Conservation (phyloP, 1,140 invertebrate species). For the Odontomachus brunneus region DNA sequence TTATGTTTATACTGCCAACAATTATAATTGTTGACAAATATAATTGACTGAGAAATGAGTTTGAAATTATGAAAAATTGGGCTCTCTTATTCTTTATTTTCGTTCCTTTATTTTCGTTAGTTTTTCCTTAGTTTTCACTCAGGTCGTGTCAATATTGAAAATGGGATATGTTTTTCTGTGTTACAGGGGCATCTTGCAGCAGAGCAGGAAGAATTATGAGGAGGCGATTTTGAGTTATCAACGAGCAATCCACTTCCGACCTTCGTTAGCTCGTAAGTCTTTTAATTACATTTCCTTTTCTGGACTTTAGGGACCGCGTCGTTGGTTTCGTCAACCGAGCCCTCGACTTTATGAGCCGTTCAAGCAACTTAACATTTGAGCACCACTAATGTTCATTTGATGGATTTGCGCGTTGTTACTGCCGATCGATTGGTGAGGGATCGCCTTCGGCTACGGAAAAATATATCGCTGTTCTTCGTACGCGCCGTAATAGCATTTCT, state of each 20-base stretch:
- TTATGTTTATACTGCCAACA: too few species aligned
- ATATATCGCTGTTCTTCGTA: slow-evolving; percentile 12
- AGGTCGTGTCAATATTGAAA: neutral
- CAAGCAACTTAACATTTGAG: slow-evolving; percentile 47
- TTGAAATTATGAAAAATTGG: too few species aligned
- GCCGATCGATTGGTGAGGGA: slow-evolving; percentile 9
- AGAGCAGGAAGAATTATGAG: slow-evolving; percentile 94
- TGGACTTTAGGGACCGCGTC: slow-evolving; percentile 7
- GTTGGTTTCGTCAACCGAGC: slow-evolving; percentile 20
- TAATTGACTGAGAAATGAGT: too few species aligned
- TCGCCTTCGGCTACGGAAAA: slow-evolving; percentile 11
- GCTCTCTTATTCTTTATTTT: too few species aligned
- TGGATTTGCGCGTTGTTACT: slow-evolving; percentile 18
- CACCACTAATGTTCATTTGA: slow-evolving; percentile 39
- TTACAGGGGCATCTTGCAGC: slow-evolving; percentile 96
- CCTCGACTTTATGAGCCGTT: slow-evolving; percentile 5
- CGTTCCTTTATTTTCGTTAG: too few species aligned
- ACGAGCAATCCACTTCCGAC: slow-evolving; percentile 96
- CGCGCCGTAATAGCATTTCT: neutral
- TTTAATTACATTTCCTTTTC: slow-evolving; percentile 55
- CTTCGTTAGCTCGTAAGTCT: slow-evolving; percentile 96
- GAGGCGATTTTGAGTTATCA: slow-evolving; percentile 97
- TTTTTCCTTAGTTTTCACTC: too few species aligned
- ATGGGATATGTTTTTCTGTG: slow-evolving; percentile 73
- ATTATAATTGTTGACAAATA: too few species aligned